phyloP scores from a whole-genome alignment of 1,140 invertebrate species.

The Dendrolimus punctatus region DNA sequence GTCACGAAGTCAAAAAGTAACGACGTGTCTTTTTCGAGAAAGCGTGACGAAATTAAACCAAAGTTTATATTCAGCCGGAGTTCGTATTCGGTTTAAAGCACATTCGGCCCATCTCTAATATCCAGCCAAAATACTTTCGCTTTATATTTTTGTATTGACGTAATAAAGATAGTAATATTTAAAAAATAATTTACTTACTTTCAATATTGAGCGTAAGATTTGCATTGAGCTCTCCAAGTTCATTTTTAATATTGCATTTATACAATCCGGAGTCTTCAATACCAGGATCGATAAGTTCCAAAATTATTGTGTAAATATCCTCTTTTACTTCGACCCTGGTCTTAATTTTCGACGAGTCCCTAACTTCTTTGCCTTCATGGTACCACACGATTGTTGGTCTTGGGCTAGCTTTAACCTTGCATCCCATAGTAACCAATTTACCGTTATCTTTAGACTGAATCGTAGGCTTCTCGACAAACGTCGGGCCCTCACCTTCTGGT shows the following conservation, averaged over 20 bases:
- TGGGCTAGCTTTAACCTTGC: conserved; percentile 94
- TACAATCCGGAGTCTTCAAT: conserved; percentile 97
- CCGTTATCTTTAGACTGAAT: conserved; percentile 96
- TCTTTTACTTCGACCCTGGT: conserved; percentile 86
- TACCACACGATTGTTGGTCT: conserved; percentile 96
- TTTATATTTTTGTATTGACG: too few species aligned
- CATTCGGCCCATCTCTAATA: too few species aligned
- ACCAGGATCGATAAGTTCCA: conserved; percentile 94
- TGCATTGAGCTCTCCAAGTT: conserved; percentile 95
- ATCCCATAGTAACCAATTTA: conserved; percentile 98
- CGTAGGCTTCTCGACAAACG: conserved; percentile 96
- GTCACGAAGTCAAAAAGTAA: too few species aligned
- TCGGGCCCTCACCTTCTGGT: conserved; percentile 94
- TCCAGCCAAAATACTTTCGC: too few species aligned
- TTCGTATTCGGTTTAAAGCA: too few species aligned
- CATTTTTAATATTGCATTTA: conserved; percentile 98
- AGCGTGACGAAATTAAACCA: too few species aligned
- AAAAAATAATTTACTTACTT: conserved; percentile 77
- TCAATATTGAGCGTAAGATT: conserved; percentile 98
- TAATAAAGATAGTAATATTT: not conserved
- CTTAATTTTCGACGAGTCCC: conserved; percentile 85
- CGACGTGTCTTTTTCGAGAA: too few species aligned
- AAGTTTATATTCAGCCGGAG: too few species aligned
- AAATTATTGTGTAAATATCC: conserved; percentile 90
- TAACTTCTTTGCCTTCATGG: conserved; percentile 83